These are phyloP conservation scores for Sogatella furcifera DNA, from an alignment of 1,140 invertebrate genomes.

Conservation along the genomic window DNA sequence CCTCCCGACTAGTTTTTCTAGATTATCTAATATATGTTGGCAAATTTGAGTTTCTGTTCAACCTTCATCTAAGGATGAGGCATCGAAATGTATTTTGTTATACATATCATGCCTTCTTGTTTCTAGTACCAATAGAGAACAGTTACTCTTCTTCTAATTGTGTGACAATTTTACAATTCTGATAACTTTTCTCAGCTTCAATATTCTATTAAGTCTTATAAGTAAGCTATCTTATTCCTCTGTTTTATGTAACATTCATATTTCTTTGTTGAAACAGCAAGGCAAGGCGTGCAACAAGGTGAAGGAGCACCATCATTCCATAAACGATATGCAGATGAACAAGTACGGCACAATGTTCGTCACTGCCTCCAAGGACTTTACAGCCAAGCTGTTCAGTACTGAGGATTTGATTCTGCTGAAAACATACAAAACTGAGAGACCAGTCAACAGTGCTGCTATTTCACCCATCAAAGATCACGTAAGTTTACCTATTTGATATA, in stretches of 20 bases:
- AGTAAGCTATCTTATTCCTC: background rate
- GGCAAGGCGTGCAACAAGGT: slow-evolving; percentile 65
- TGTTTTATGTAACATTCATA: background rate
- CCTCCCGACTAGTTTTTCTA: too few species aligned
- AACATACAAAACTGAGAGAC: slow-evolving; percentile 91
- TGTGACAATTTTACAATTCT: too few species aligned
- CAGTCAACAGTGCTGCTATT: slow-evolving; percentile 92
- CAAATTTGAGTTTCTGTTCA: too few species aligned
- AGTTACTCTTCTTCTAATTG: too few species aligned
- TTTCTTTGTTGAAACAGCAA: slow-evolving; percentile 41
- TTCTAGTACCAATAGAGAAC: too few species aligned
- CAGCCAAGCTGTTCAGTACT: slow-evolving; percentile 88
- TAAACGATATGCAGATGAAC: slow-evolving; percentile 93
- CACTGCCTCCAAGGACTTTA: slow-evolving; percentile 88
- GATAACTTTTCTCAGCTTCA: too few species aligned
- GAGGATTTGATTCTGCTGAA: slow-evolving; percentile 76
- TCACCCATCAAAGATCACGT: slow-evolving; percentile 91
- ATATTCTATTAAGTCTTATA: too few species aligned
- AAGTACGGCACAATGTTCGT: slow-evolving; percentile 94
- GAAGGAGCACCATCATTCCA: slow-evolving; percentile 71
- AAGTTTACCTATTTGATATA: slow-evolving; percentile 26
- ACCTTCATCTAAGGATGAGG: too few species aligned
- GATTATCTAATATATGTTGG: too few species aligned
- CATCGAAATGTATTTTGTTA: too few species aligned
- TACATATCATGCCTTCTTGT: too few species aligned